Evolutionary conservation across 2,797 vertebrate species (phyloP).

Genomic region (Discoglossus pictus): DNA sequence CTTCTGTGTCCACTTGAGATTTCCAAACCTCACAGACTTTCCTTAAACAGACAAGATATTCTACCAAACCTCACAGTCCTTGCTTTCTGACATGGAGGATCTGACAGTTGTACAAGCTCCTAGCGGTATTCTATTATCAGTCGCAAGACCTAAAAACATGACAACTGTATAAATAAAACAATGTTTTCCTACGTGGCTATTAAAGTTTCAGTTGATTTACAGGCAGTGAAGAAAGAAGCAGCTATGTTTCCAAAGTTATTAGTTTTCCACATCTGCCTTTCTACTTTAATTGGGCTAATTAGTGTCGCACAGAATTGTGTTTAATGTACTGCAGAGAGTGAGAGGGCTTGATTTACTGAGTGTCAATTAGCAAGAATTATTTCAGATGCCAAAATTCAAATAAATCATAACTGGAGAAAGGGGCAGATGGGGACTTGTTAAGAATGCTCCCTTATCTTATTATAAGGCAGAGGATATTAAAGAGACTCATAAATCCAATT

Average conservation of each 20-base stretch:
- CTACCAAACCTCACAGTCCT: no score
- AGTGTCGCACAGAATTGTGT: slow-evolving; percentile 72
- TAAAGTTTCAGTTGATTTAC: slow-evolving; percentile 66
- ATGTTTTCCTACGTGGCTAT: slow-evolving; percentile 68
- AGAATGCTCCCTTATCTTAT: slow-evolving; percentile 1
- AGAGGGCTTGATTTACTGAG: slow-evolving; percentile 76
- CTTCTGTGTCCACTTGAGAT: no score
- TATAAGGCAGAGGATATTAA: slow-evolving; percentile 3
- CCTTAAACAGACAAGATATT: no score
- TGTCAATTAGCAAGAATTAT: slow-evolving; percentile 78
- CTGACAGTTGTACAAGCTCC: slow-evolving; percentile 3
- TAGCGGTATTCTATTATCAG: background rate
- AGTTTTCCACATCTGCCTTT: slow-evolving; percentile 78
- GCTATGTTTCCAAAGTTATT: slow-evolving; percentile 74
- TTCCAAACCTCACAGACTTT: no score
- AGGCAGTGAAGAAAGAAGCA: slow-evolving; percentile 62
- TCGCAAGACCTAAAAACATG: slow-evolving; percentile 8
- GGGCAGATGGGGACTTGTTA: slow-evolving; percentile 63
- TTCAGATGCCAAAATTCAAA: slow-evolving; percentile 78
- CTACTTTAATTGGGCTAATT: slow-evolving; percentile 79
- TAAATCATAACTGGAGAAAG: slow-evolving; percentile 78
- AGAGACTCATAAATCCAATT: no score
- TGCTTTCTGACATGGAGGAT: background rate
- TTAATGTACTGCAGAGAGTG: slow-evolving; percentile 69
- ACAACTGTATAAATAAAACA: slow-evolving; percentile 63